A percentile compares a stretch with the other conserved stretches of the same genome.
These are phyloP conservation scores for Pachypeltis micranthus DNA, from an alignment of 1,140 invertebrate species.

Conservation along the genomic window DNA sequence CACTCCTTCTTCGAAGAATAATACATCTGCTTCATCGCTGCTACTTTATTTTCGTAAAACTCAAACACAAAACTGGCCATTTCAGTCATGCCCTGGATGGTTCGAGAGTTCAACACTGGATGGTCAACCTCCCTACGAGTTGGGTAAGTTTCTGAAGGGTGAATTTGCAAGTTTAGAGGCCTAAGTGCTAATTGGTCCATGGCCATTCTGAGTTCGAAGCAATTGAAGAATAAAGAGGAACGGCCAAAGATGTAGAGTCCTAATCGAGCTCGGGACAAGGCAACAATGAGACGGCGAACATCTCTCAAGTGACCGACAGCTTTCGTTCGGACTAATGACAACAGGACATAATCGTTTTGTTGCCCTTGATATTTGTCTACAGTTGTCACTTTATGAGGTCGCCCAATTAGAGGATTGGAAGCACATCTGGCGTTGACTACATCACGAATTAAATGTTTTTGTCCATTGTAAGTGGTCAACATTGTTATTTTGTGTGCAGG, in stretches of 20 bases:
- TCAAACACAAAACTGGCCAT: constrained; percentile 89
- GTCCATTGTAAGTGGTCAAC: constrained; percentile 98
- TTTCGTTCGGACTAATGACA: constrained; percentile 90
- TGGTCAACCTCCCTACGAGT: constrained; percentile 42
- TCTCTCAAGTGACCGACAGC: constrained; percentile 94
- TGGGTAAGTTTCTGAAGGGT: constrained; percentile 68
- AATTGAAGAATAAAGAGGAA: constrained; percentile 86
- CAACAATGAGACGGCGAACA: constrained; percentile 90
- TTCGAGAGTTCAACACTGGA: constrained; percentile 35
- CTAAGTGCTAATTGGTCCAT: constrained; percentile 63
- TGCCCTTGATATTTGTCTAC: constrained; percentile 99
- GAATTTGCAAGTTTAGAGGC: constrained; percentile 62
- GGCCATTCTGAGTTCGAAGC: constrained; percentile 88
- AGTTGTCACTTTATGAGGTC: constrained; percentile 84
- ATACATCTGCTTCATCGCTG: constrained; percentile 45
- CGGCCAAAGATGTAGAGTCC: constrained; percentile 94
- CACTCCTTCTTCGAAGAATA: constrained; percentile 32
- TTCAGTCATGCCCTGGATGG: constrained; percentile 76
- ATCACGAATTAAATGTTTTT: constrained; percentile 94
- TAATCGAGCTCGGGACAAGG: constrained; percentile 93
- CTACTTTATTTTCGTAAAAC: constrained; percentile 68
- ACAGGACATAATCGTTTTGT: constrained; percentile 95
- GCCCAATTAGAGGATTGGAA: constrained; percentile 90
- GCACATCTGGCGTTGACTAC: constrained; percentile 90
- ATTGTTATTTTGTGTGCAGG: constrained; percentile 96